A percentile compares a stretch with the other conserved stretches of the same genome.
These are phyloP conservation scores for Egretta garzetta DNA, from an alignment of 2,113 vertebrate species.

Conservation along the genomic window DNA sequence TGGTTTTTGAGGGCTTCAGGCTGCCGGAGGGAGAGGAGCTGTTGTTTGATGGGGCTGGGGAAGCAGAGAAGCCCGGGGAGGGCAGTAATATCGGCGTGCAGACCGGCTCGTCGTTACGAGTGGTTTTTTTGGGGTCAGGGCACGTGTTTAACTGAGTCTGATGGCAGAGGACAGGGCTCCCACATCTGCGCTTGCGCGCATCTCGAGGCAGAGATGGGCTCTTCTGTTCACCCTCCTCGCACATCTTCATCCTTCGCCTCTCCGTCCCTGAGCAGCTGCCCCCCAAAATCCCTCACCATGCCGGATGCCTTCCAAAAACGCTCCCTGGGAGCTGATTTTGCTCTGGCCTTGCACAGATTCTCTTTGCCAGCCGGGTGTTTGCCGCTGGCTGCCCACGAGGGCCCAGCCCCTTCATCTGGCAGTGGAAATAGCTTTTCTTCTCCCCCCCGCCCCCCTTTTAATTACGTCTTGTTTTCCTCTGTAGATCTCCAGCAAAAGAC, in stretches of 20 bases:
- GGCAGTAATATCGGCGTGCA: rapidly evolving
- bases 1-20: neutral
- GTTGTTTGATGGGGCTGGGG: neutral
- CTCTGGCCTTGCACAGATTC: neutral
- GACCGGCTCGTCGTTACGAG: rapidly evolving
- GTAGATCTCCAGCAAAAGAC: neutral
- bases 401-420: neutral
- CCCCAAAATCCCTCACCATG: rapidly evolving
- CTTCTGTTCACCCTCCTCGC: neutral
- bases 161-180: neutral
- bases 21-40: neutral
- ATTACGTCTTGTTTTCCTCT: neutral
- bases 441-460: no score
- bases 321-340: neutral
- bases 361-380: neutral
- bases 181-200: rapidly evolving
- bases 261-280: rapidly evolving
- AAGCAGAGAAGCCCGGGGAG: neutral
- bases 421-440: neutral
- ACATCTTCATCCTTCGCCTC: neutral
- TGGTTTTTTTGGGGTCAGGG: rapidly evolving
- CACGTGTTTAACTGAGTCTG: rapidly evolving
- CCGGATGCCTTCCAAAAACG: rapidly evolving
- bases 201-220: rapidly evolving
- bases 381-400: rapidly evolving